Base-by-base conservation (phyloP, 2,888 invertebrate species). In the Macaria notata region DNA sequence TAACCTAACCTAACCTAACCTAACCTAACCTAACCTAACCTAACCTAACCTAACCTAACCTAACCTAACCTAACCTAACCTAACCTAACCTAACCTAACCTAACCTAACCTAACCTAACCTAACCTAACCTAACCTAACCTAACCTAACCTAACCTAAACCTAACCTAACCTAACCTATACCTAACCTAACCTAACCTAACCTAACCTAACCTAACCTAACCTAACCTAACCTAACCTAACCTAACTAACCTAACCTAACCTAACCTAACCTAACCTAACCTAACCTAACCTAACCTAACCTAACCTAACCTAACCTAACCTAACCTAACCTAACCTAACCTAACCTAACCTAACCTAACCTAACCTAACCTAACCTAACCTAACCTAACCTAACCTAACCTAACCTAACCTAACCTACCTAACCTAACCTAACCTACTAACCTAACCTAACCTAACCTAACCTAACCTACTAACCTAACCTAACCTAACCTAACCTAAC, bases 171-270 rank as follows among this genome's bases (percentile, higher is more conserved):
- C 36, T 33, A 33, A 33, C 33, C 33, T 33, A 33, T 4, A 33
- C 33, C 33, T 33, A 33, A 33, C 33, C 33, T 33, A 33, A 33
- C 33, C 33, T 33, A 33, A 33, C 33, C 33, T 33, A 33, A 33
- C 33, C 33, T 33, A 33, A 33, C 33, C 33, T 33, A 33, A 33
- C 33, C 33, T 33, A 33, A 33, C 33, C 62, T 60, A 63, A 61
- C 67, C 62, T 61, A 64, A 59, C 67, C 62, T 59, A 62, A 61
- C 67, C 64, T 61, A 63, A 62, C 65, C 62, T 58, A 66, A 61
- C 64, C 61, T 61, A 63, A 61, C 61, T 54, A 62, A 59, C 64
- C 61, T 55, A 62, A 60, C 63, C 62, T 56, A 62, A 63, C 65
- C 62, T 56, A 63, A 63, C 63, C 59, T 56, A 63, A 62, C 62